Evolutionary conservation across 2,888 invertebrate species (phyloP).

Genomic region (Junonia oenone): DNA sequence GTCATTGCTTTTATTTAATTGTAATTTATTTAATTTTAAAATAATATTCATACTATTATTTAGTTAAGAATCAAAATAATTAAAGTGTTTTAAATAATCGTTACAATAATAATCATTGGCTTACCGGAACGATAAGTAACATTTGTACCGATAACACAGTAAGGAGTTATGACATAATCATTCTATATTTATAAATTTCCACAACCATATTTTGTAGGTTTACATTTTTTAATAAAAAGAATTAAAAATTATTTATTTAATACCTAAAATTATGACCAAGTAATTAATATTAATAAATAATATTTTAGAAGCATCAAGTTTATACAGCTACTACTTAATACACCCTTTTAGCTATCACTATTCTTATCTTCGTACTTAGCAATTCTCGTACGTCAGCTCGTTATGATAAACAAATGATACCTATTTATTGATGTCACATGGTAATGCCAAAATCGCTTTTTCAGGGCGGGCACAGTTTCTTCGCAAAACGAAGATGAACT

Average conservation of each 20-base stretch:
- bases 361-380: conserved; percentile 61
- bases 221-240: neutral
- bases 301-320: conserved; percentile 7
- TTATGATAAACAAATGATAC: conserved; percentile 50
- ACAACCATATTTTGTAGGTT: neutral
- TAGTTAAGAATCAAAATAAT: no score
- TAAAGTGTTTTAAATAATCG: neutral
- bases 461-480: conserved; percentile 41
- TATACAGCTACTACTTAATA: conserved; percentile 30
- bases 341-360: conserved; percentile 63
- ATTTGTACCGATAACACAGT: neutral
- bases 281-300: no score
- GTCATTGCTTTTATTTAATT: no score
- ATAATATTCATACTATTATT: no score
- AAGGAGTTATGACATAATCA: neutral
- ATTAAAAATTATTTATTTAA: neutral
- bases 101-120: neutral
- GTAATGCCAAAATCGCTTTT: conserved; percentile 33
- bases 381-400: conserved; percentile 63
- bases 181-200: neutral
- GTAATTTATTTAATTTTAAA: no score
- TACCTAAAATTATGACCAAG: no score
- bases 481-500: conserved; percentile 57
- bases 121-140: neutral
- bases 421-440: conserved; percentile 54